Percentiles rank a stretch among this genome's conserved stretches.
phyloP scores from a whole-genome alignment of 2,797 vertebrate species.

The Channallabes apus region DNA sequence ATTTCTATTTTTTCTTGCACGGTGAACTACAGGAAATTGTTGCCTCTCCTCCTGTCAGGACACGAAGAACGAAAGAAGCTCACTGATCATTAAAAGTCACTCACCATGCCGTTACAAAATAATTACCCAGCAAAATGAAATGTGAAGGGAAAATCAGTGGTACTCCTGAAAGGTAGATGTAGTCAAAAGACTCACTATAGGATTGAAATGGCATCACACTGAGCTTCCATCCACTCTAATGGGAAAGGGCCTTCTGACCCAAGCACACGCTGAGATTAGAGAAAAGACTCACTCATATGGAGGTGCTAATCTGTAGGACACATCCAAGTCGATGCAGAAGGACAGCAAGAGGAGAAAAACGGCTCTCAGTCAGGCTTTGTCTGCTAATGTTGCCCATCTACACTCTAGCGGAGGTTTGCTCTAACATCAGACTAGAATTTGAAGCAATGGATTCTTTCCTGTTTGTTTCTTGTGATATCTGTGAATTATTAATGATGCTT shows the following conservation, averaged over 20 bases:
- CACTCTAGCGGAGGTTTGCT: constrained; percentile 11
- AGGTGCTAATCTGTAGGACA: constrained; percentile 54
- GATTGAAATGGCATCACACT: constrained; percentile 57
- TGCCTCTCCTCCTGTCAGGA: constrained; percentile 58
- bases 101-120: constrained; percentile 55
- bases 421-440: background rate
- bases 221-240: constrained; percentile 51
- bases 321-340: constrained; percentile 54
- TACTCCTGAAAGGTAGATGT: constrained; percentile 36
- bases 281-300: constrained; percentile 50
- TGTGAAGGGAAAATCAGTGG: constrained; percentile 54
- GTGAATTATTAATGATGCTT: background rate
- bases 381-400: constrained; percentile 23
- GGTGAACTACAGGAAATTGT: constrained; percentile 39
- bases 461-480: background rate
- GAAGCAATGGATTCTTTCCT: background rate
- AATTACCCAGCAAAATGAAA: constrained; percentile 60
- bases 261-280: constrained; percentile 59
- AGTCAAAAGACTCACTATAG: constrained; percentile 43
- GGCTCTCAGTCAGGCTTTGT: constrained; percentile 39
- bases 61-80: constrained; percentile 57
- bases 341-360: constrained; percentile 24
- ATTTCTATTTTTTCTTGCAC: constrained; percentile 26
- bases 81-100: constrained; percentile 58
- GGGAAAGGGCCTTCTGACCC: constrained; percentile 52